Conservation (phyloP, 2,888 invertebrate genomes). For the Cryptocephalus moraei region DNA sequence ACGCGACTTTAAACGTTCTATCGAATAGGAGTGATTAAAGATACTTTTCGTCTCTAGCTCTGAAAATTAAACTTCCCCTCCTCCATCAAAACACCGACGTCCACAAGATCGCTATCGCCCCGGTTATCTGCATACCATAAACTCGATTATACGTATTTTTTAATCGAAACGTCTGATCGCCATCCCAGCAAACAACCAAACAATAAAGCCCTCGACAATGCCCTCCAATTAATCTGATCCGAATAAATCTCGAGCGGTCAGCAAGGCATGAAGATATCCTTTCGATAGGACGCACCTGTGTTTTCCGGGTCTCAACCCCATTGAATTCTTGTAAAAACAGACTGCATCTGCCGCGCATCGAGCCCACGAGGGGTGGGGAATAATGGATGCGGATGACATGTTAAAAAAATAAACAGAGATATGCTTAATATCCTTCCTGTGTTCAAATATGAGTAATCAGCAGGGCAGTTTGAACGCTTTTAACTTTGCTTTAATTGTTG, state of each 20-base stretch:
- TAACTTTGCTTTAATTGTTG: too few species aligned
- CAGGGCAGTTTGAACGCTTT: too few species aligned
- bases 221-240: slow-evolving; percentile 13
- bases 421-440: neutral
- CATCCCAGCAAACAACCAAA: slow-evolving; percentile 11
- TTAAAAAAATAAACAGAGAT: neutral
- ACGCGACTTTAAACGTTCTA: too few species aligned
- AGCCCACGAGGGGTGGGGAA: slow-evolving; percentile 1
- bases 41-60: too few species aligned
- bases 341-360: neutral
- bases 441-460: too few species aligned
- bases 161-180: slow-evolving; percentile 14
- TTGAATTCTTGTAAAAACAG: neutral
- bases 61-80: too few species aligned
- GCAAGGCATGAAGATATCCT: slow-evolving; percentile 29
- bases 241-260: slow-evolving; percentile 22
- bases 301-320: slow-evolving; percentile 15
- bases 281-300: slow-evolving; percentile 25
- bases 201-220: slow-evolving; percentile 14
- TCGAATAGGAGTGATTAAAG: too few species aligned
- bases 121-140: too few species aligned
- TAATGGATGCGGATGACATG: too few species aligned
- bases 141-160: slow-evolving; percentile 6
- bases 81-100: too few species aligned
- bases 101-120: too few species aligned